A percentile compares a stretch with the other conserved stretches of the same genome.
These are phyloP conservation scores for Zenarchopterus dispar DNA, from an alignment of 2,797 vertebrate species.

Conservation along the genomic window DNA sequence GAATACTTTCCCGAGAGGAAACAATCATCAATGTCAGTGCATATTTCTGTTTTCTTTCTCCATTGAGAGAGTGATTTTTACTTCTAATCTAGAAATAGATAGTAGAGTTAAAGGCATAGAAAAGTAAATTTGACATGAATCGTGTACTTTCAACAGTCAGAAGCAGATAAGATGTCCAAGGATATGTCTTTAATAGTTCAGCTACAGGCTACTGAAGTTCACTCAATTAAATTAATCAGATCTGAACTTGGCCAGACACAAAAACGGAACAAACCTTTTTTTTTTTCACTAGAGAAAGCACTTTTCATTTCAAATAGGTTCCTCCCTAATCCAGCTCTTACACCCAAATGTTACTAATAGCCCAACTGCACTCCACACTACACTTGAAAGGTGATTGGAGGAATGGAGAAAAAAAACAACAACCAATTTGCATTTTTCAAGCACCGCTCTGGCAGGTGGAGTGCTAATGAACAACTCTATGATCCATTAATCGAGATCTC, in stretches of 20 bases:
- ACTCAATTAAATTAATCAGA: slow-evolving; percentile 38
- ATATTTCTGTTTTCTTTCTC: too few relatives aligned
- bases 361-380: slow-evolving; percentile 55
- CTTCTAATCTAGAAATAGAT: too few relatives aligned
- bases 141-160: too few relatives aligned
- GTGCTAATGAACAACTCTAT: slow-evolving; percentile 75
- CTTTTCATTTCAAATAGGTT: slow-evolving; percentile 49
- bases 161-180: too few relatives aligned
- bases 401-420: slow-evolving; percentile 54
- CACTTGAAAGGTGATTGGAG: slow-evolving; percentile 69
- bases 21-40: too few relatives aligned
- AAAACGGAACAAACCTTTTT: slow-evolving; percentile 17
- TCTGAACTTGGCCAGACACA: slow-evolving; percentile 24
- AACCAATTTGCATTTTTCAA: slow-evolving; percentile 71
- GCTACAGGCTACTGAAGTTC: slow-evolving; percentile 34
- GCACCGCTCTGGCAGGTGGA: slow-evolving; percentile 63
- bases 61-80: too few relatives aligned
- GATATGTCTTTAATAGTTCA: slow-evolving; percentile 49
- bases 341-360: slow-evolving; percentile 51
- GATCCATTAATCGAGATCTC: slow-evolving; percentile 75
- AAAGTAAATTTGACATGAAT: too few relatives aligned
- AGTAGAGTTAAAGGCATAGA: too few relatives aligned
- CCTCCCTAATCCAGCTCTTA: slow-evolving; percentile 47
- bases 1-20: too few relatives aligned
- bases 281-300: slow-evolving; percentile 39